Evolutionary conservation across 64 coral and sea anemone species (phyloP), one percentile per base, ranked within the genome.

Genomic region (Montipora sp.): DNA sequence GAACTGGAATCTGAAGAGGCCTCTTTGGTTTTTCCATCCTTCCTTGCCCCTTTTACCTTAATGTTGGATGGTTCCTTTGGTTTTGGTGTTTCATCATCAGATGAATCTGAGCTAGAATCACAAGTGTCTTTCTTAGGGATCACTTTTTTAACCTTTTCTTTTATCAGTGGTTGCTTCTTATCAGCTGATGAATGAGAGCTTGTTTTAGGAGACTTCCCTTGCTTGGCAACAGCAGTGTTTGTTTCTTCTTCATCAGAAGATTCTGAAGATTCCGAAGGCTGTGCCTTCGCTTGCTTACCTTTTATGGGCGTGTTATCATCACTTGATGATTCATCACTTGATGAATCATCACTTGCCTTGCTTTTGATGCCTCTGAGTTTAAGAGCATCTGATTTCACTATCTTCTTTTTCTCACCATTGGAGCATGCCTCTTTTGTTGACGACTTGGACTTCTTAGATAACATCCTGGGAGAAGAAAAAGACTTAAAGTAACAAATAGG

Each of bases 261-360:
- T 57, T 80, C 77, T 9, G 77, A 80, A 19, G 77, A 79, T 7
- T 80, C 77, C 24, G 77, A 80, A 58, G 77, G 9, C 19, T 51
- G 77, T 55, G 77, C 1, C 48, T 80, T 81, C 14, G 59, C 21
- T 51, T 71, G 44, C 7, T 61, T 71, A 9, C 2, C 50, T 46
- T 58, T 86, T 77, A 48, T 68, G 13, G 53, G 12, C 8, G 8
- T 68, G 4, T 68, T 14, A 18, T 67, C 47, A 11, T 88, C 84
- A 55, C 36, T 36, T 36, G 36, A 36, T 36, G 36, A 36, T 36
- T 81, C 63, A 75, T 93, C 84, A 75, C 66, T 89, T 88, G 84
- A 85, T 69, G 83, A 87, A 14, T 89, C 86, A 63, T 78, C 67
- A 73, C 49, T 88, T 71, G 82, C 70, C 50, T 88, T 92, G 22